Conservation (phyloP, 2,888 invertebrate species). For the Taenaris catops region DNA sequence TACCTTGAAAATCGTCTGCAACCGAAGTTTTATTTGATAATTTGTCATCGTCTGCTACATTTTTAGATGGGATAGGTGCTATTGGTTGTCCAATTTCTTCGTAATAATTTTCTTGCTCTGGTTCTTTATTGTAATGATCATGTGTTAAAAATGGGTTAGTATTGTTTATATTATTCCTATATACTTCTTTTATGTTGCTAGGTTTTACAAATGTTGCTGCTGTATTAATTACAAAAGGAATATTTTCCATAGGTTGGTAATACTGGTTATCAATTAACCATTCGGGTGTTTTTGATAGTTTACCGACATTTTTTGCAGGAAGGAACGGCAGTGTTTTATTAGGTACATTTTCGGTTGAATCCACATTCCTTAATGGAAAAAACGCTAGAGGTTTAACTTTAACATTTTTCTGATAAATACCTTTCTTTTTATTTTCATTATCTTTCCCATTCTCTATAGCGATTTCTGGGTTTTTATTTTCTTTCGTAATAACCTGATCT, state of each 20-base stretch:
- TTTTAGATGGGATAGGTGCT: constrained; percentile 29
- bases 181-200: constrained; percentile 19
- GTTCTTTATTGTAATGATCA: constrained; percentile 31
- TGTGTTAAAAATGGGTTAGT: constrained; percentile 31
- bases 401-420: constrained; percentile 51
- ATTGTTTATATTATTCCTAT: constrained; percentile 27
- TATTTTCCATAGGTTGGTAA: constrained; percentile 60
- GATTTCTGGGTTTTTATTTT: constrained; percentile 24
- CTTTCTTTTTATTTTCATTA: constrained; percentile 36
- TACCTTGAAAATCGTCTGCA: constrained; percentile 41
- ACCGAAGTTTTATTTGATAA: constrained; percentile 40
- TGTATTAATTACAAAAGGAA: constrained; percentile 58
- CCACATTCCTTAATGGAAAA: constrained; percentile 42
- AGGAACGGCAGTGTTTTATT: constrained; percentile 29
- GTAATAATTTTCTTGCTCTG: constrained; percentile 59
- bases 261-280: constrained; percentile 62
- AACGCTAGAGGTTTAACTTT: constrained; percentile 49
- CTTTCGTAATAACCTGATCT: constrained; percentile 44
- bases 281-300: constrained; percentile 49
- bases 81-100: constrained; percentile 62
- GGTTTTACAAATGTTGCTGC: constrained; percentile 33
- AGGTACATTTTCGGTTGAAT: constrained; percentile 39
- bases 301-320: constrained; percentile 35
- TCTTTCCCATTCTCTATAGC: constrained; percentile 22
- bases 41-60: constrained; percentile 67